A percentile compares a stretch with the other conserved stretches of the same genome.
These are phyloP conservation scores for Tylochromis polylepis DNA, from an alignment of 2,113 vertebrate species.

Conservation along the genomic window DNA sequence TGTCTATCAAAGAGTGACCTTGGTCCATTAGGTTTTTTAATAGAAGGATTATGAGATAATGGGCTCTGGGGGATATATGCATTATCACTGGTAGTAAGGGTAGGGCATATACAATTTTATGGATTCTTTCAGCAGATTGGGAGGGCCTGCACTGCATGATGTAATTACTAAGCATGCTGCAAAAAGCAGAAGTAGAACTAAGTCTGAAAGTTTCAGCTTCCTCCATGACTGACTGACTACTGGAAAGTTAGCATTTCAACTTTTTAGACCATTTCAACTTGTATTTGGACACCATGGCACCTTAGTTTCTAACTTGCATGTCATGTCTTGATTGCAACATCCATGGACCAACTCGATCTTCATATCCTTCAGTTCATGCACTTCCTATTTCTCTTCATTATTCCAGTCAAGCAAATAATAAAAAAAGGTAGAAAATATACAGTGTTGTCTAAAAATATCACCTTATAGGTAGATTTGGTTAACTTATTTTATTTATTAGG, in stretches of 20 bases:
- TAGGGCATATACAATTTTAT: neutral
- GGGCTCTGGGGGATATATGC: neutral
- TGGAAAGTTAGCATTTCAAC: neutral
- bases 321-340: neutral
- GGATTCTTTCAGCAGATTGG: neutral
- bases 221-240: neutral
- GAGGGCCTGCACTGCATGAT: neutral
- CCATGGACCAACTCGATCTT: accelerated
- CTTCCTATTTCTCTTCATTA: neutral
- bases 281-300: neutral
- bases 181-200: neutral
- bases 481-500: accelerated
- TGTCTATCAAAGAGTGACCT: neutral
- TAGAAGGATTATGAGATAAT: neutral
- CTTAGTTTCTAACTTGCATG: neutral
- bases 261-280: neutral
- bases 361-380: neutral
- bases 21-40: neutral
- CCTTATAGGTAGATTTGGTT: neutral
- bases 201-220: neutral
- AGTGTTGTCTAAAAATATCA: accelerated
- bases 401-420: neutral
- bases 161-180: neutral
- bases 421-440: accelerated
- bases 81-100: neutral